Evolutionary conservation across 1,140 invertebrate genomes (phyloP), one percentile per base, ranked within the genome.

Genomic region (Aphelinus atriplicis): DNA sequence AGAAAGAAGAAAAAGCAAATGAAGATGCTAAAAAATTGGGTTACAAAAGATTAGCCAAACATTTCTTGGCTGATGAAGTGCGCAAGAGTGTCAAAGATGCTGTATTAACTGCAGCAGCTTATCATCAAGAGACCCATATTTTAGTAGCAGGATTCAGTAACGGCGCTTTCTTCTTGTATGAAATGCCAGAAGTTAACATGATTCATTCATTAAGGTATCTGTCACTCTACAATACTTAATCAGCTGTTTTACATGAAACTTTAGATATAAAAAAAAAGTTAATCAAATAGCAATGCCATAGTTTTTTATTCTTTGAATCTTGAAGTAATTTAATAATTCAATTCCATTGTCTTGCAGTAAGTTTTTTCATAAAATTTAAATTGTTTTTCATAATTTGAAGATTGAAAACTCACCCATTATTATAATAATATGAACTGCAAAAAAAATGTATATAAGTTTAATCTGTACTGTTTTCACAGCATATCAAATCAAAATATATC

Each of bases 141-240:
- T 88, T 98, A 56, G 85, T 86, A 46, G 86, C 78, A 83, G 95
- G 94, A 6, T 97, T 95, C 81, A 92, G 90, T 48, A 93, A 91
- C 83, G 96, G 96, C 6, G 87, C 91, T 10, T 98, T 99, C 88
- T 94, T 95, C 81, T 88, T 99, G 1, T 95, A 98, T 81, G 96
- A 98, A 86, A 91, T 98, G 88, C 97, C 97, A 4, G 95, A 97
- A 56, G 94, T 96, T 45, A 97, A 93, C 84, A 87, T 97, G 70
- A 96, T 99, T 71, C 96, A 98, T 88, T 96, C 95, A 2, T 88
- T 98, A 3, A 92, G 89, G 92, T 92, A 87, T n/a, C 70, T 58
- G 7, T 71, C 66, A 53, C 51, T 6, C 26, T 26, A 26, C 26
- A 26, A 26, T 26, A 26, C 26, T 26, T 26, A 26, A 26, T 26